Evolutionary conservation across 2,888 invertebrate genomes (phyloP).

Genomic region (Mantis religiosa): DNA sequence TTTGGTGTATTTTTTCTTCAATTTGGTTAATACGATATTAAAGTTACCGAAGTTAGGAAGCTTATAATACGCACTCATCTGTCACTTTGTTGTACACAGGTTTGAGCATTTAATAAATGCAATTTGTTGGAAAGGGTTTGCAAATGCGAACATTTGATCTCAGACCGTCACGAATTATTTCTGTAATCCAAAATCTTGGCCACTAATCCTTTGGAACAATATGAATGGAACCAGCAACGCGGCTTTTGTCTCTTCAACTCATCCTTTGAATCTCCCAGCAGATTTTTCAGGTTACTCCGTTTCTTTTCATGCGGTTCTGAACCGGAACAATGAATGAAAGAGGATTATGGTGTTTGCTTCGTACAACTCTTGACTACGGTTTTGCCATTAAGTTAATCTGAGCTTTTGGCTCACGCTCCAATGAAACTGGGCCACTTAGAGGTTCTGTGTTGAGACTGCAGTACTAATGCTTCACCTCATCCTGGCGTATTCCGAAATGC

Average conservation of each 20-base stretch:
- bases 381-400: neutral
- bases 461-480: neutral
- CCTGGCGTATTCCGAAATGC: neutral
- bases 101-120: too few species aligned
- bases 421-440: neutral
- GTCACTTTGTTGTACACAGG: too few species aligned
- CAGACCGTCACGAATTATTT: neutral
- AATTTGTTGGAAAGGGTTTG: neutral
- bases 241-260: neutral
- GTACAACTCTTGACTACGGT: neutral
- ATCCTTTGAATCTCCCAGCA: neutral
- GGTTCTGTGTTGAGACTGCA: neutral
- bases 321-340: neutral
- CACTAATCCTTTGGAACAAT: neutral
- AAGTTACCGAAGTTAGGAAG: too few species aligned
- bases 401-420: neutral
- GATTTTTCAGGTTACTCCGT: neutral
- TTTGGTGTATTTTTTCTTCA: too few species aligned
- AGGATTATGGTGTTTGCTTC: neutral
- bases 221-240: neutral
- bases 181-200: neutral
- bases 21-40: too few species aligned
- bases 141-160: neutral
- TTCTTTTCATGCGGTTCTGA: neutral
- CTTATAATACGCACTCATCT: too few species aligned